Conservation (phyloP, 2,113 vertebrate genomes). For the Promerops cafer region DNA sequence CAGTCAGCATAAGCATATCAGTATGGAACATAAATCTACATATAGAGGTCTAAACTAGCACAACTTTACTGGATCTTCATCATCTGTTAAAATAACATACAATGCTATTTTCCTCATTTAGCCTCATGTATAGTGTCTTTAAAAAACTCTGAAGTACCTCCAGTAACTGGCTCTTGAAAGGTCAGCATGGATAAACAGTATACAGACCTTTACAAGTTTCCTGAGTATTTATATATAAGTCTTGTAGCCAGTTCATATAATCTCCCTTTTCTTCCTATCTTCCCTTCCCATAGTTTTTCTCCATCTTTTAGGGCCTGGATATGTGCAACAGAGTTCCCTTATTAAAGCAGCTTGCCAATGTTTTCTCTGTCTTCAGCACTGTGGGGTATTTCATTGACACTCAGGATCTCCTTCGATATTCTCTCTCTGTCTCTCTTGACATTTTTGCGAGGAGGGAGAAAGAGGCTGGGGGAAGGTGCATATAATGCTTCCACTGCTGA, state of each 20-base stretch:
- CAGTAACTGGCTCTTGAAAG: background rate
- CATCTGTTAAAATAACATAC: background rate
- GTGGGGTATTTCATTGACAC: conserved; percentile 71
- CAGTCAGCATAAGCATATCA: background rate
- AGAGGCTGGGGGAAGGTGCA: conserved; percentile 49
- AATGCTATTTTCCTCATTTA: background rate
- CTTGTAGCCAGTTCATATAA: background rate
- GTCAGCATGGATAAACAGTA: background rate
- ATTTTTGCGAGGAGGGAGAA: conserved; percentile 49
- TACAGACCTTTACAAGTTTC: background rate
- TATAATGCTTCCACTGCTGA: conserved; percentile 53
- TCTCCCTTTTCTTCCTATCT: background rate
- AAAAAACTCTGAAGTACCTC: background rate
- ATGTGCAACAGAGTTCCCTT: background rate
- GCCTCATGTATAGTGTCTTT: background rate
- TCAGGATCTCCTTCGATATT: conserved; percentile 56
- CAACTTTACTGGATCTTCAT: background rate
- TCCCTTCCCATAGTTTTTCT: background rate
- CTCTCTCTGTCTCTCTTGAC: conserved; percentile 61
- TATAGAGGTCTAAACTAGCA: background rate
- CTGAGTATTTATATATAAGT: background rate
- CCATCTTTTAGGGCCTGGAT: conserved; percentile 22
- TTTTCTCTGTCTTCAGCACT: conserved; percentile 48
- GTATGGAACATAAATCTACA: background rate
- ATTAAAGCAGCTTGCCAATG: conserved; percentile 64